phyloP scores from a whole-genome alignment of 1,140 invertebrate genomes.

The Drosophila ficusphila region DNA sequence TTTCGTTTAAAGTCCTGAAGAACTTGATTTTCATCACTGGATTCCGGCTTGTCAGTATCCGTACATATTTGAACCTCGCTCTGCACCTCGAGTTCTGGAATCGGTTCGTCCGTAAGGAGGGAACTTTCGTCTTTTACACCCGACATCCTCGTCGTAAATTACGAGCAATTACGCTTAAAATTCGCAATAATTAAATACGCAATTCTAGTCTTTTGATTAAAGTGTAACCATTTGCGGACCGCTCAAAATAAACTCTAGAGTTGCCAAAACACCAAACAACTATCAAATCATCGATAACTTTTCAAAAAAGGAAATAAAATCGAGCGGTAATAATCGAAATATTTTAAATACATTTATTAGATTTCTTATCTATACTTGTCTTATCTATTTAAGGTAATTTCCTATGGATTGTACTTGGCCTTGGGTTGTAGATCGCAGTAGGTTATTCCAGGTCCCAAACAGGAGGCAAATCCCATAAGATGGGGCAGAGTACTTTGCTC shows the following conservation, averaged over 20 bases:
- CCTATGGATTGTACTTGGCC: constrained; percentile 24
- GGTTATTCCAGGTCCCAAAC: constrained; percentile 85
- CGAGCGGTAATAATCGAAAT: no score
- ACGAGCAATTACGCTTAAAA: neutral
- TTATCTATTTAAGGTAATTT: neutral
- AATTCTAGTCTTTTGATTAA: neutral
- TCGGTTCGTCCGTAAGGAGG: neutral
- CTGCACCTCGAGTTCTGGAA: neutral
- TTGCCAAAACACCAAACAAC: no score
- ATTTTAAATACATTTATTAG: neutral
- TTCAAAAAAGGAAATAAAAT: neutral
- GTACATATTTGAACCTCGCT: no score
- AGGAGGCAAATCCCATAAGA: constrained; percentile 88
- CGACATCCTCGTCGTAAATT: neutral
- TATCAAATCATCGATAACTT: no score
- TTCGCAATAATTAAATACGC: neutral
- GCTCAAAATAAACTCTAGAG: neutral
- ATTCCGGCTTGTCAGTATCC: neutral
- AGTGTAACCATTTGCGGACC: neutral
- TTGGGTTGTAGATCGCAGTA: constrained; percentile 61
- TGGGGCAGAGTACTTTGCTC: constrained; percentile 92
- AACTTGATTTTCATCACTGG: neutral
- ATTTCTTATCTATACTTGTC: neutral
- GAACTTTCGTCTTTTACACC: neutral
- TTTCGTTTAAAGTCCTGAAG: neutral